Base-by-base conservation (phyloP, 2,113 vertebrate species). In the Aegotheles bennettii region DNA sequence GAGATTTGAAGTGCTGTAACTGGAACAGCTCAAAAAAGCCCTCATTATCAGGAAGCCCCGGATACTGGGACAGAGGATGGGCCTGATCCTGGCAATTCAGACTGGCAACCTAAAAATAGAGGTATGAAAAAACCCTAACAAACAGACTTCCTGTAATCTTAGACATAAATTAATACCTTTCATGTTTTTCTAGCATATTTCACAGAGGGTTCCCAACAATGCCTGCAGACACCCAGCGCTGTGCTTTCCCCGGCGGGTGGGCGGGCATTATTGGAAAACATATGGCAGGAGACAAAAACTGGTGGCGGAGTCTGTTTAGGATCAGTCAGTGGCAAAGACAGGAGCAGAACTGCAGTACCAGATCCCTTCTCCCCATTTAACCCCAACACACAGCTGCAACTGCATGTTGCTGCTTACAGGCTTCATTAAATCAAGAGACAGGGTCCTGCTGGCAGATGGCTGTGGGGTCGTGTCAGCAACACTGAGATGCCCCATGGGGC, bases 391-490 rank as follows among this genome's bases (percentile, higher is more conserved):
- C 0, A 1, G 38, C 23, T 0, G 0, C 1, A 20, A 28, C 42
- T 23, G 20, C 5, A 3, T n/a, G 65, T 7, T 87, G 45, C 80
- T 77, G 16, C 59, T 73, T 36, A 53, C 64, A 60, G 45, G 42
- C 16, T 74, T 80, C 48, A 25, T 17, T 38, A 28, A 76, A 35
- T 3, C 26, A 23, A 54, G 59, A 84, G 68, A 26, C 7, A 2
- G 9, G 1, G 3, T 19, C 21, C 40, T 9, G 35, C 87, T 65
- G 90, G 81, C 53, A 45, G 71, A 10, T 5, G 59, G 53, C 16
- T 0, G 0, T 0, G 2, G n/a, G 53, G 59, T 61, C 7, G 2
- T 1, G 14, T 17, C 2, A 1, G 45, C 53, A 31, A 31, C 0
- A 0, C 42, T 2, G 4, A 40, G 61, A 16, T 25, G 45, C 43